Evolutionary conservation across 2,113 vertebrate species (phyloP).

Genomic region (Antigone vipio): DNA sequence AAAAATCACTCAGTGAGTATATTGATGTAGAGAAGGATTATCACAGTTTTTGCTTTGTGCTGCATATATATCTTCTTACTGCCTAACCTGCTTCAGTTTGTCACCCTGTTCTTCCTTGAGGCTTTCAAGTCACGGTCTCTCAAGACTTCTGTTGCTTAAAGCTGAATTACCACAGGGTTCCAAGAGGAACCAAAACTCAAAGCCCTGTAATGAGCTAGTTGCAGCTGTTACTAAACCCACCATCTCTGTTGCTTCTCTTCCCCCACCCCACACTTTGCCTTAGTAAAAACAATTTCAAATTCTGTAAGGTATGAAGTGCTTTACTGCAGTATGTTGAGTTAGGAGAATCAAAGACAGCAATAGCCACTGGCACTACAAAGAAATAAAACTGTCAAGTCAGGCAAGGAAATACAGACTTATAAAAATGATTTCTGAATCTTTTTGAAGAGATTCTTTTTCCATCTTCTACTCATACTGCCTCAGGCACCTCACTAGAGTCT

Average conservation of each 20-base stretch:
- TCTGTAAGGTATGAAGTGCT: not conserved
- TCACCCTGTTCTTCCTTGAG: not conserved
- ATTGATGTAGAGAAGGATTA: not conserved
- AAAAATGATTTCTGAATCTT: conserved; percentile 43
- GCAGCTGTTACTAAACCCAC: not conserved
- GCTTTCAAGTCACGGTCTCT: not conserved
- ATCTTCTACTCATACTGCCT: conserved; percentile 13
- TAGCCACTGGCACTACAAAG: conserved; percentile 13
- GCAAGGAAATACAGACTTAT: conserved; percentile 35
- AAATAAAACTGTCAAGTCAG: conserved; percentile 56
- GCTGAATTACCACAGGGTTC: not conserved
- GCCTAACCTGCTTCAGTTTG: not conserved
- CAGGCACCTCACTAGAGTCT: conserved; percentile 9
- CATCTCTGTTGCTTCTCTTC: not conserved
- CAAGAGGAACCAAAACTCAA: not conserved
- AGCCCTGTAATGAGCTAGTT: not conserved
- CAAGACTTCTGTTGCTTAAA: not conserved
- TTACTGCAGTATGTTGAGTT: conserved; percentile 9
- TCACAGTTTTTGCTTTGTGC: not conserved
- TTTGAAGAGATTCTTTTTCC: conserved; percentile 40
- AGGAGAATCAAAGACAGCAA: conserved; percentile 29
- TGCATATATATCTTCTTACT: not conserved
- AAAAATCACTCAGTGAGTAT: accelerated
- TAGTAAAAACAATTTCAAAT: not conserved
- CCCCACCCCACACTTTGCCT: not conserved